phyloP scores from a whole-genome alignment of 2,797 vertebrate genomes.

The Anniella stebbinsi region DNA sequence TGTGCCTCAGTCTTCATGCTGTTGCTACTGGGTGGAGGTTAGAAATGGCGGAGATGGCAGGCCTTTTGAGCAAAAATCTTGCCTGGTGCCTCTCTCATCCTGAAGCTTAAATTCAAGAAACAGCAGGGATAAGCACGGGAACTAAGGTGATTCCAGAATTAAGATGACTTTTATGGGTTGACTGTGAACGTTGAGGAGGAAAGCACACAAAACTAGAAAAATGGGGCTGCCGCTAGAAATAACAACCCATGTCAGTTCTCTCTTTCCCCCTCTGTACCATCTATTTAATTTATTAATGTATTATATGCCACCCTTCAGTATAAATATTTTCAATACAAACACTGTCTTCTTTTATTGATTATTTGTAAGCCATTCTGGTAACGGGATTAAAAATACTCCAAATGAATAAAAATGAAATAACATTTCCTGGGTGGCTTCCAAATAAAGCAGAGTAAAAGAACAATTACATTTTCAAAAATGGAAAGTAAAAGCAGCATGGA shows the following conservation, averaged over 20 bases:
- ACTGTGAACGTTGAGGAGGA: neutral
- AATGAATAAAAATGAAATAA: too few relatives aligned
- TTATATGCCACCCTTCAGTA: neutral
- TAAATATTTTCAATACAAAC: neutral
- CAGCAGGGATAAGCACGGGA: conserved; percentile 2
- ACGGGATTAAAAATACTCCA: too few relatives aligned
- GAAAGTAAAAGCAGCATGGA: neutral
- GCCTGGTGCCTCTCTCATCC: neutral
- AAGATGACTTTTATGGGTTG: neutral
- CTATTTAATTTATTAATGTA: neutral
- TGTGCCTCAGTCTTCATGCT: conserved; percentile 11
- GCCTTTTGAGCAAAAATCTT: rapidly evolving
- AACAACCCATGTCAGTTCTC: neutral
- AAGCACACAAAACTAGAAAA: neutral
- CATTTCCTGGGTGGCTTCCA: neutral
- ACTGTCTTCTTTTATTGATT: too few relatives aligned
- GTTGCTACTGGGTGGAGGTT: neutral
- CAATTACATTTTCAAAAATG: neutral
- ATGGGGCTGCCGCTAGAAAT: neutral
- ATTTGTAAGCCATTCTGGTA: too few relatives aligned
- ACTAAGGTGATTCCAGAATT: neutral
- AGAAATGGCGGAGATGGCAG: neutral
- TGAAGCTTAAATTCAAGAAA: conserved; percentile 18
- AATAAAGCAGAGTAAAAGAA: neutral
- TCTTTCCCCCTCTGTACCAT: too few relatives aligned